Percentiles rank a stretch among this genome's conserved stretches.
Evolutionary conservation across 1,140 invertebrate species (phyloP).

Genomic region (Drosophila tristis): DNA sequence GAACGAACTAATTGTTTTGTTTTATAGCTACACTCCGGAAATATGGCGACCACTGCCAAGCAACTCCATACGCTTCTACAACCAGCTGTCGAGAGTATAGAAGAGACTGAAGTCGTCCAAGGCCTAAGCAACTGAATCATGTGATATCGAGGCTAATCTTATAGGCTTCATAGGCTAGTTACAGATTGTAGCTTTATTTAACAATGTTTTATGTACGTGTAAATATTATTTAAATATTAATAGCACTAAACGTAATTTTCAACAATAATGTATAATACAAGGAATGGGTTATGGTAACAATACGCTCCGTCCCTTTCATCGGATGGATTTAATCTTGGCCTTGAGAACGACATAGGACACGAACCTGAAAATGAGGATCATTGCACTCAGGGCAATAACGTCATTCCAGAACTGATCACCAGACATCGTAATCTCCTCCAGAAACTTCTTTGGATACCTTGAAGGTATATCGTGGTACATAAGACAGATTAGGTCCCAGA

Average conservation of each 20-base stretch:
- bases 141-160: conserved; percentile 52
- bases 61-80: conserved; percentile 48
- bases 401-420: conserved; percentile 94
- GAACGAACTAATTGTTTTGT: not conserved
- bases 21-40: conserved; percentile 45
- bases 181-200: conserved; percentile 62
- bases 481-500: conserved; percentile 35
- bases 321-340: conserved; percentile 78
- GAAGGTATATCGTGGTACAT: conserved; percentile 14
- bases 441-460: conserved; percentile 89
- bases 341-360: conserved; percentile 91
- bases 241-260: conserved; percentile 90
- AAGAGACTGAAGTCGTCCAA: conserved; percentile 26
- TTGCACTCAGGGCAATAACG: conserved; percentile 89
- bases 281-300: conserved; percentile 73
- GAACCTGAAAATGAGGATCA: conserved; percentile 89
- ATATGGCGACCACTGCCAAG: conserved; percentile 58
- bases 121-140: conserved; percentile 45
- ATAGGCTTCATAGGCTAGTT: conserved; percentile 30
- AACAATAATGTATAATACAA: conserved; percentile 91
- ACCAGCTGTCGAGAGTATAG: not conserved
- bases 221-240: conserved; percentile 87
- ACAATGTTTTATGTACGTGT: conserved; percentile 63
- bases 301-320: conserved; percentile 39
- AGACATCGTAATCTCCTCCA: conserved; percentile 91